Conservation (phyloP, 2,113 vertebrate species). For the Ursus arctos region DNA sequence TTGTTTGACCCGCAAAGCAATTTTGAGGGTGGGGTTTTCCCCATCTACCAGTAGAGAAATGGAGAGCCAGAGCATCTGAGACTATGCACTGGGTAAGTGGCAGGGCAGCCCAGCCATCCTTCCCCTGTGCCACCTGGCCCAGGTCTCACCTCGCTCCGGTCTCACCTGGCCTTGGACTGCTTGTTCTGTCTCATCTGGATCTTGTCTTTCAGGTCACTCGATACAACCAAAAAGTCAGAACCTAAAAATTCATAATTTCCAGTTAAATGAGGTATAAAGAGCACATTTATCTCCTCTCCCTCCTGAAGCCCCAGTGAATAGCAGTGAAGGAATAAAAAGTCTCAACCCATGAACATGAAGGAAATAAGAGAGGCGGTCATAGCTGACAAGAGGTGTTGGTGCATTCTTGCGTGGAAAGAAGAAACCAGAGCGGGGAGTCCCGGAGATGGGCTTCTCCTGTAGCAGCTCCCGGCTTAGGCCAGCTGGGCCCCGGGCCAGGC, state of each 20-base stretch:
- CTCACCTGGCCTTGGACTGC: not conserved
- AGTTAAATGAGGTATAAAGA: not conserved
- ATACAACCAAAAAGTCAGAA: not conserved
- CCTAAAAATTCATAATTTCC: not conserved
- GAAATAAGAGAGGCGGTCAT: not conserved
- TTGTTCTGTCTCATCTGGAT: not conserved
- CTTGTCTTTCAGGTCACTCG: not conserved
- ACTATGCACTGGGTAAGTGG: rapidly evolving
- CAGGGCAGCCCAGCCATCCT: rapidly evolving
- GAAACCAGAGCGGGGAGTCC: too few relatives aligned
- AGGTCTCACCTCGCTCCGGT: too few relatives aligned
- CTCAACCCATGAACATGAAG: not conserved
- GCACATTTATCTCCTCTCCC: not conserved
- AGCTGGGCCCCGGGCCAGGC: not conserved
- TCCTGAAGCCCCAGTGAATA: not conserved
- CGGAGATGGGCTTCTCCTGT: rapidly evolving
- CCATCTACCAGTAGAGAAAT: not conserved
- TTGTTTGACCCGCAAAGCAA: too few relatives aligned
- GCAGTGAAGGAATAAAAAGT: not conserved
- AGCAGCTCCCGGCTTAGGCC: rapidly evolving
- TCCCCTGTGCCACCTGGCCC: rapidly evolving
- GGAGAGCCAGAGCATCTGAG: not conserved
- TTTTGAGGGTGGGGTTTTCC: not conserved
- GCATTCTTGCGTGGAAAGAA: not conserved
- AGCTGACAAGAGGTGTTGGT: rapidly evolving